These are phyloP conservation scores for Cotesia congregata DNA, from an alignment of 2,888 invertebrate genomes.

Conservation along the genomic window DNA sequence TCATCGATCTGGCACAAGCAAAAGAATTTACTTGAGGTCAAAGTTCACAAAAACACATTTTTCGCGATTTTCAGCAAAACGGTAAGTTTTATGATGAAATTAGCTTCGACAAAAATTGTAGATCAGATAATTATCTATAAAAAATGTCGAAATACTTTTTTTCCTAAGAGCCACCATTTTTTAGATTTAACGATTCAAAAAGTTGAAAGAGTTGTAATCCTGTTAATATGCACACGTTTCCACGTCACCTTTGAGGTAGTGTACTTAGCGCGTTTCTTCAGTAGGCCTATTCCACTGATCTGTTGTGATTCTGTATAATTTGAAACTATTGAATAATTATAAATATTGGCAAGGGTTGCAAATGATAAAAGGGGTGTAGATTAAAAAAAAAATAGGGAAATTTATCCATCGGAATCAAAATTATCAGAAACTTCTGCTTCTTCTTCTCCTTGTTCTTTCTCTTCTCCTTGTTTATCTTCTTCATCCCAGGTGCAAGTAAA, in stretches of 20 bases:
- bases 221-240: slow-evolving; percentile 4
- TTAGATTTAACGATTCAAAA: no score
- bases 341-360: neutral
- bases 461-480: slow-evolving; percentile 37
- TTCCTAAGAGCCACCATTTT: no score
- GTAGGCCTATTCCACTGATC: neutral
- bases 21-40: neutral
- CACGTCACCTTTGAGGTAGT: slow-evolving; percentile 12
- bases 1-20: neutral
- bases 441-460: slow-evolving; percentile 30
- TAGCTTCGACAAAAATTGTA: no score
- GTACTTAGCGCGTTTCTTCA: neutral
- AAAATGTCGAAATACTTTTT: no score
- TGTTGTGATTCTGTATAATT: neutral
- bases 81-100: no score
- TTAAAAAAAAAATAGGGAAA: no score
- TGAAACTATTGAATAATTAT: neutral
- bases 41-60: neutral
- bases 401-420: no score
- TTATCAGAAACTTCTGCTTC: neutral
- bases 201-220: neutral
- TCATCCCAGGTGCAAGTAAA: neutral
- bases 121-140: no score
- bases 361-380: neutral
- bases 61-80: neutral